Evolutionary conservation across 2,797 vertebrate species (phyloP).

Genomic region (Sternotherus odoratus): DNA sequence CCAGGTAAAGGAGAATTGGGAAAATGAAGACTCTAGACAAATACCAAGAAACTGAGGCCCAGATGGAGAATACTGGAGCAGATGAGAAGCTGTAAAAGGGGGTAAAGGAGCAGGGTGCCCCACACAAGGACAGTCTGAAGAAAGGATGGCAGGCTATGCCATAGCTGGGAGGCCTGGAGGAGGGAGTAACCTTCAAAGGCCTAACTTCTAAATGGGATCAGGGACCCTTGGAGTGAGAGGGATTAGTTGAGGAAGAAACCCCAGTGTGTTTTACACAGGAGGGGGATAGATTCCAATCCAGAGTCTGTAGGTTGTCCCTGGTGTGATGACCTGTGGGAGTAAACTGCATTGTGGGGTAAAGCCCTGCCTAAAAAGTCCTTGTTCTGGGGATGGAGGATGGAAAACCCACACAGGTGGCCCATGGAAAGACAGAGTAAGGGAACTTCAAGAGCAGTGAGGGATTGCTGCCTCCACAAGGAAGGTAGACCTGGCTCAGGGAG

Average conservation of each 20-base stretch:
- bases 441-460: neutral
- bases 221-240: neutral
- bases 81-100: neutral
- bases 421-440: neutral
- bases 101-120: neutral
- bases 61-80: neutral
- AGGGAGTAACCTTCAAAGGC: neutral
- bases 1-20: too few species aligned
- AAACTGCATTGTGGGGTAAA: neutral
- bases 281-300: too few species aligned
- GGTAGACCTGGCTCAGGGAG: neutral
- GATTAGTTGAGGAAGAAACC: neutral
- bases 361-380: neutral
- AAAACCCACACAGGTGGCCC: too few species aligned
- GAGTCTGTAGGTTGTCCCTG: neutral
- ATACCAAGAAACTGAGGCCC: neutral
- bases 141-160: neutral
- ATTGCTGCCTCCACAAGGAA: neutral
- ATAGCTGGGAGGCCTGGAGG: neutral
- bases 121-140: neutral
- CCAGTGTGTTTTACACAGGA: neutral
- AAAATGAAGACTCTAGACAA: too few species aligned
- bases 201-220: neutral
- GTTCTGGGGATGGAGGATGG: neutral
- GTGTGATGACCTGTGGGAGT: neutral